Evolutionary conservation across 2,113 vertebrate species (phyloP).

Genomic region (Callorhinus ursinus): DNA sequence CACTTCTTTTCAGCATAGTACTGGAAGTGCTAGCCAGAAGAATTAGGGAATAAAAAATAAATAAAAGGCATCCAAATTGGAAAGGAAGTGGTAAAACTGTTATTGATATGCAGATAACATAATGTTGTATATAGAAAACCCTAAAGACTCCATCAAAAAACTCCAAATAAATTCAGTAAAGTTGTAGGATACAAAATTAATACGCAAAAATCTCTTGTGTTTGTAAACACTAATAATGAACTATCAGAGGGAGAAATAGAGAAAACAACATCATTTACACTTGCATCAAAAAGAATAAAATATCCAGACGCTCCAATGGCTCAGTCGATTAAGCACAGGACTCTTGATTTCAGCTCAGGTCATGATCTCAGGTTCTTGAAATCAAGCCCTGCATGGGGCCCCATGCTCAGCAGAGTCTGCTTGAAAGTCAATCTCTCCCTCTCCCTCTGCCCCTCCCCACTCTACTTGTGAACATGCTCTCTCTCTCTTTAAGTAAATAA

Average conservation of each 20-base stretch:
- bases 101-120: background rate
- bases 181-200: background rate
- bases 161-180: background rate
- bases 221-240: background rate
- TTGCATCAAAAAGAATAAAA: background rate
- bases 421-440: no score
- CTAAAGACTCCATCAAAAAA: background rate
- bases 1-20: background rate
- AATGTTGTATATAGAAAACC: background rate
- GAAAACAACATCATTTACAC: background rate
- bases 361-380: no score
- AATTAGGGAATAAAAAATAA: background rate
- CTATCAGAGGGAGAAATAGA: background rate
- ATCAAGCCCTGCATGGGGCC: no score
- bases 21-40: background rate
- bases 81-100: background rate
- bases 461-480: no score
- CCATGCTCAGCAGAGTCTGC: no score
- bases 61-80: background rate
- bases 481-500: no score
- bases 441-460: no score
- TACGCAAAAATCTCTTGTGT: background rate
- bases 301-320: background rate
- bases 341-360: no score
- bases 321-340: no score